Base-by-base conservation (phyloP, 2,888 invertebrate genomes). In the Rhaphigaster nebulosa region DNA sequence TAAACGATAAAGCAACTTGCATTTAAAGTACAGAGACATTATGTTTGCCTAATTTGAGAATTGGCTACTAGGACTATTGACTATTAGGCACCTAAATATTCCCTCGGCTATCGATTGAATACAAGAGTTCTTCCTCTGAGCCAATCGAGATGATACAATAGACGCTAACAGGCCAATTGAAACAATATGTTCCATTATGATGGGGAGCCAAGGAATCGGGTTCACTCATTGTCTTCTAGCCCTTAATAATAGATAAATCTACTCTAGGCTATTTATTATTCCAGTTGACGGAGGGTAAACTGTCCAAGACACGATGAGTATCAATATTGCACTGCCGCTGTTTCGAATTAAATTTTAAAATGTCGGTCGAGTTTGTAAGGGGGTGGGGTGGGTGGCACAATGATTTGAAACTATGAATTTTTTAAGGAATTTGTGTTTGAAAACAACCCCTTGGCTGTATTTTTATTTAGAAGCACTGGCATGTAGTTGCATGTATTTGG, bases 151-250 rank as follows among this genome's bases (percentile, higher is more conserved):
- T 29, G 15, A 65, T 29, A 65, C 65, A 65, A 65, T 65, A 29
- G 65, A 29, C 20, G 1, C 65, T 65, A 65, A 65, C n/a, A 65
- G 29, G 29, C 65, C 65, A 65, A 65, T 65, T 65, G 65, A 29
- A 65, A 65, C 65, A 65, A 65, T 65, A 65, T 65, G 29, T 60
- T 60, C 60, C 60, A 60, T 60, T 60, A n/a, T 60, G 60, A 60
- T 3, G 8, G 29, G 13, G n/a, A 2, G 65, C 13, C 65, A 29
- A 60, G 65, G 29, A 65, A 65, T 65, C 65, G 29, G 65, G 29
- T 3, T 15, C 65, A 15, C 15, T 65, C 29, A 65, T 65, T 65
- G 65, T 65, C 65, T 65, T 29, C 15, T 29, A 65, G 29, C 29
- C 65, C 3, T 65, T 65, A 65, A 65, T 65, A 65, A 15, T 65